Conservation (phyloP, 2,113 vertebrate genomes). For the Cheirogaleus medius region DNA sequence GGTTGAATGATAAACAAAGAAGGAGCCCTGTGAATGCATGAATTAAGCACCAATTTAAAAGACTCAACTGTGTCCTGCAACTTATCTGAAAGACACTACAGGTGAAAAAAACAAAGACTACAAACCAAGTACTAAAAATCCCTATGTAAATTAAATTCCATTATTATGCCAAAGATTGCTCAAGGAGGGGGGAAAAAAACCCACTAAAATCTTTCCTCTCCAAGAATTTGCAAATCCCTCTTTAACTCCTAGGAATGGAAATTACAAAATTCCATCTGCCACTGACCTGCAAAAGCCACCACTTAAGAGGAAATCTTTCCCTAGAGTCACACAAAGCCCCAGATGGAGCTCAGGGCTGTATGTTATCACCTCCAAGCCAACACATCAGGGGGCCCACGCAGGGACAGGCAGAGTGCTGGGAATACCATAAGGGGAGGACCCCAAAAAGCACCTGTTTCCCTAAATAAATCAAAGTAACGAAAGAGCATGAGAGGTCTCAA, state of each 20-base stretch:
- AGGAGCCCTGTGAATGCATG: neutral
- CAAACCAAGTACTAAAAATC: neutral
- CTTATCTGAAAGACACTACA: neutral
- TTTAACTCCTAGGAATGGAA: neutral
- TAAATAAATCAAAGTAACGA: neutral
- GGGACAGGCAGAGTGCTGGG: neutral
- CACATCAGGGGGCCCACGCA: neutral
- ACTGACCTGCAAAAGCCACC: neutral
- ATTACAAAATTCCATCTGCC: conserved; percentile 2
- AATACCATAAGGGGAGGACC: neutral
- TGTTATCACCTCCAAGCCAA: neutral
- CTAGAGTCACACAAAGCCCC: neutral
- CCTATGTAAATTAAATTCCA: neutral
- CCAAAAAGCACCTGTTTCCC: neutral
- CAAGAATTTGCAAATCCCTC: conserved; percentile 50
- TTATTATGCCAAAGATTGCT: neutral
- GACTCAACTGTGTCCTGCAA: neutral
- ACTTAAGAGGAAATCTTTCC: neutral
- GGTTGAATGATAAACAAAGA: neutral
- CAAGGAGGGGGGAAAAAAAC: neutral
- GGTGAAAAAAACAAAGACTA: too few relatives aligned
- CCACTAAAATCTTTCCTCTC: neutral
- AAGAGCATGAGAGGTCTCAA: neutral
- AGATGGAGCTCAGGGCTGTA: neutral
- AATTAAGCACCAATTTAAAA: neutral